Percentiles rank a stretch among this genome's conserved stretches.
phyloP scores from a whole-genome alignment of 2,888 invertebrate species.

The Apodemia duryi region DNA sequence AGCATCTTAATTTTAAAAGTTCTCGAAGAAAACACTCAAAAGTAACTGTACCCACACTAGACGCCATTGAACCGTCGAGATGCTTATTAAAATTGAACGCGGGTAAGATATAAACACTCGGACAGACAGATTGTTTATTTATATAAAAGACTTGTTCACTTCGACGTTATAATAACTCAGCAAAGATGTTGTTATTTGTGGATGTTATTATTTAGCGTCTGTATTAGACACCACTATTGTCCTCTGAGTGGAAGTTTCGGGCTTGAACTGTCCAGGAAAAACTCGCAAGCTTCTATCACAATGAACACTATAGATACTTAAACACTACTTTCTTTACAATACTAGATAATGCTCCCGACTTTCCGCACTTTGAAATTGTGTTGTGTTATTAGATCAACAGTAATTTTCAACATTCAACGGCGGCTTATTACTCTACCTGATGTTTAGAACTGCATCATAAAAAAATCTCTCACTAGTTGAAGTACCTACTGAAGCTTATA shows the following conservation, averaged over 20 bases:
- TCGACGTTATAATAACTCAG: background rate
- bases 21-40: background rate
- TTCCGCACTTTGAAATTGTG: no score
- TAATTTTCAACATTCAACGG: no score
- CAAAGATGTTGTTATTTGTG: conserved; percentile 7
- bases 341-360: no score
- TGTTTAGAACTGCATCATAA: no score
- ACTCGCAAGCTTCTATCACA: background rate
- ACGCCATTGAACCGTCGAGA: background rate
- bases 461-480: no score
- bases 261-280: background rate
- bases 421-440: no score
- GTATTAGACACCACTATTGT: background rate
- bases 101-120: conserved; percentile 11
- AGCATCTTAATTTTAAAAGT: background rate
- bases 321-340: no score
- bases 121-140: conserved; percentile 13
- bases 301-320: no score
- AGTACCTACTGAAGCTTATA: no score
- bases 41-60: background rate
- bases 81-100: conserved; percentile 5
- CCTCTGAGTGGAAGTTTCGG: background rate
- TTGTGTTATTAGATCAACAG: no score
- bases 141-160: conserved; percentile 7
- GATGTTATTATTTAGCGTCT: background rate